Evolutionary conservation across 2,797 vertebrate genomes (phyloP).

Genomic region (Myotis findleyi): DNA sequence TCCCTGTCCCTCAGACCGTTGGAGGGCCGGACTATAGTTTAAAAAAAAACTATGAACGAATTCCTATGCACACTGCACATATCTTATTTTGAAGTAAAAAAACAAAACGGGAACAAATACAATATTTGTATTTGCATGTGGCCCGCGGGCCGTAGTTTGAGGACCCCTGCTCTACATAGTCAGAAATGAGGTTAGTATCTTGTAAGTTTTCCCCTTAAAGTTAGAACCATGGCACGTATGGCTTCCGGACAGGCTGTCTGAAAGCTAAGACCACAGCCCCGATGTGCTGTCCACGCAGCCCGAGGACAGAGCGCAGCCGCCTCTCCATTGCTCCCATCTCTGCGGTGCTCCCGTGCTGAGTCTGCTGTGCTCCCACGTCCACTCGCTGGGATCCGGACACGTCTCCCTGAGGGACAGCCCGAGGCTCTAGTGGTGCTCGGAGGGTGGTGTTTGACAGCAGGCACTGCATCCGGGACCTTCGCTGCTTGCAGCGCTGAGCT

Average conservation of each 20-base stretch:
- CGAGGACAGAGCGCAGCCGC: not conserved
- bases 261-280: not conserved
- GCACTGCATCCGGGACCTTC: not conserved
- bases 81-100: too few relatives aligned
- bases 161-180: not conserved
- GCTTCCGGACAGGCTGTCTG: not conserved
- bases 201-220: not conserved
- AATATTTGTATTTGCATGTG: too few relatives aligned
- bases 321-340: not conserved
- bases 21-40: too few relatives aligned
- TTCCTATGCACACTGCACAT: too few relatives aligned
- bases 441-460: not conserved
- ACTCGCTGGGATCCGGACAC: not conserved
- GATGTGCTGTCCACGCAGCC: rapidly evolving
- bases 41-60: too few relatives aligned
- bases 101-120: too few relatives aligned
- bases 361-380: too few relatives aligned
- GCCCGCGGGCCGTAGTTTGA: too few relatives aligned
- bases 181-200: not conserved
- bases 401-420: not conserved
- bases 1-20: too few relatives aligned
- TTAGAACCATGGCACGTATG: not conserved
- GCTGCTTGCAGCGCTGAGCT: not conserved
- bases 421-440: not conserved
- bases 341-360: rapidly evolving